Evolutionary conservation across 2,113 vertebrate species (phyloP), one percentile per base, ranked within the genome.

Genomic region (Ivindomyrus marchei): DNA sequence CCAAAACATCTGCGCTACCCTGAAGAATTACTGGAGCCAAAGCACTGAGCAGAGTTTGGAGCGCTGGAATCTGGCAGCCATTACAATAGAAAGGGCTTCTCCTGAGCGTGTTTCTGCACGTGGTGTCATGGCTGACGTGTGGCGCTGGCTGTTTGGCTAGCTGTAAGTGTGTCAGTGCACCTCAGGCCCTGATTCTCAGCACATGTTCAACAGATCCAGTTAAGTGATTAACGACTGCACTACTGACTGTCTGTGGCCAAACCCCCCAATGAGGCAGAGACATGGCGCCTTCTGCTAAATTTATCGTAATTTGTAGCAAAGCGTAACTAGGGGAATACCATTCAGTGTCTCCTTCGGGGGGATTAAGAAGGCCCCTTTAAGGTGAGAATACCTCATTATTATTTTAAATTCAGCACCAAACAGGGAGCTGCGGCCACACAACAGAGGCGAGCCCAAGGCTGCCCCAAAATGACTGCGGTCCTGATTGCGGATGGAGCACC

Each of bases 1-100:
- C 89, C 90, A 89, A 93, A 90, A 52, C 70, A 39, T 74, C 47
- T 53, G 70, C 27, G 10, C 4, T 19, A 49, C 36, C 19, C 46
- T 21, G 39, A 46, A 42, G 19, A 62, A 24, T 66, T 66, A 42
- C 87, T 11, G 24, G 62, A 45, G 10, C 52, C 56, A 91, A 87
- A 90, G 50, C 83, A 17, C 74, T 88, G 85, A 90, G 89, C 85
- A 89, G 27, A 46, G 46, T 5, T 27, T 42, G 15, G n/a, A 27
- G 13, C 4, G 53, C n/a, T 21, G 47, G 31, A 15, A 50, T 52
- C 46, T 58, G 52, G 31, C 17, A 88, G 42, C 17, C 31, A 47
- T 47, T 47, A 84, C 21, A 39, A 17, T 9, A 47, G 15, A 46
- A 47, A 47, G 21, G 39, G 5, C 17, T 84, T 77, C 70, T 77